Percentiles rank a stretch among this genome's conserved stretches.
phyloP scores from a whole-genome alignment of 2,888 invertebrate species.

The Minunthozetes semirufus region DNA sequence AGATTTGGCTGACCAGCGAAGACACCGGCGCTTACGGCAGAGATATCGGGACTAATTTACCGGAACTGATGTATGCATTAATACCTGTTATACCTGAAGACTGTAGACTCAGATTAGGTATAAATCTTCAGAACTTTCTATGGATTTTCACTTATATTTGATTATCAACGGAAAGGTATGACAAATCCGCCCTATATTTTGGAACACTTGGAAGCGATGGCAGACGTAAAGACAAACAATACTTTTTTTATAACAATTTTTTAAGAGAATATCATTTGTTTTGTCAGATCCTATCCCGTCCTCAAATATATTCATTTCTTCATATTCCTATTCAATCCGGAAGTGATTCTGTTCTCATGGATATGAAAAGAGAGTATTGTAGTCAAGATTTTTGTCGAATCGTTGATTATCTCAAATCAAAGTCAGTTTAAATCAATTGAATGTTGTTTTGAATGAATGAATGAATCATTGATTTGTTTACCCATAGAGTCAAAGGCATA shows the following conservation, averaged over 20 bases:
- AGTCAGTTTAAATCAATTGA: constrained; percentile 51
- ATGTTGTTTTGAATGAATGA: constrained; percentile 16
- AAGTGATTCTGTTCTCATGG: constrained; percentile 84
- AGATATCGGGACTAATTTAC: constrained; percentile 81
- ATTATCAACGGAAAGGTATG: constrained; percentile 63
- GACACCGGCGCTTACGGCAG: constrained; percentile 96
- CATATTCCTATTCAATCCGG: constrained; percentile 97
- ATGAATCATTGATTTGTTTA: neutral
- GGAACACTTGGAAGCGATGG: constrained; percentile 78
- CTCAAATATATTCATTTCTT: constrained; percentile 85
- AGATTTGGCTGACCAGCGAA: constrained; percentile 96
- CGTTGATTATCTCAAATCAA: constrained; percentile 69
- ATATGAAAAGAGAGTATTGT: constrained; percentile 94
- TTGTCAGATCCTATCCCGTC: constrained; percentile 60
- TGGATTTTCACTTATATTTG: neutral
- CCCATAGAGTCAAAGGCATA: constrained; percentile 69
- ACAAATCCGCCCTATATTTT: constrained; percentile 98
- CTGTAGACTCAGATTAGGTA: constrained; percentile 52
- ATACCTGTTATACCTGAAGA: constrained; percentile 60
- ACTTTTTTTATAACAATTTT: neutral
- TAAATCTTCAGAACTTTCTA: neutral
- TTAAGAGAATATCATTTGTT: neutral
- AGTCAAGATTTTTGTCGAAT: constrained; percentile 80
- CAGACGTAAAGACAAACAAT: constrained; percentile 56
- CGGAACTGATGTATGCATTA: constrained; percentile 75